phyloP scores from a whole-genome alignment of 2,888 invertebrate species.

The Pedicia rivosa region DNA sequence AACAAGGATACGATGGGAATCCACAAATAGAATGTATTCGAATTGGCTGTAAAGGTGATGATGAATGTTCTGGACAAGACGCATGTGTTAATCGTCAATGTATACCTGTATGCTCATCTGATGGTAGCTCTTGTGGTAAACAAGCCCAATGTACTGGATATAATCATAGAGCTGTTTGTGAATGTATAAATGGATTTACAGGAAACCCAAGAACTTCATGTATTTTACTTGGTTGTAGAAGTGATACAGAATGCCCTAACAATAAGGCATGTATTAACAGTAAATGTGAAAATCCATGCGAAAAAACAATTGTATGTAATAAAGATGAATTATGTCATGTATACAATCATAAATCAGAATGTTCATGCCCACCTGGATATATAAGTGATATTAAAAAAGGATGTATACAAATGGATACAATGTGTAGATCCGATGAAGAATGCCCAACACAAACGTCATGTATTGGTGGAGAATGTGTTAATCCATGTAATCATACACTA shows the following conservation, averaged over 20 bases:
- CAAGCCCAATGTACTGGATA: constrained; percentile 65
- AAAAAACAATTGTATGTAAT: constrained; percentile 47
- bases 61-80: constrained; percentile 68
- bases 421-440: constrained; percentile 62
- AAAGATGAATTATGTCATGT: constrained; percentile 58
- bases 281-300: constrained; percentile 65
- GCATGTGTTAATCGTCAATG: constrained; percentile 72
- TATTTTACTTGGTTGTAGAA: constrained; percentile 61
- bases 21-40: constrained; percentile 66
- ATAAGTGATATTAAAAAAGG: constrained; percentile 43
- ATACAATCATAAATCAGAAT: constrained; percentile 59
- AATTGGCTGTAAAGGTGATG: constrained; percentile 54
- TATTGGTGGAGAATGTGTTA: constrained; percentile 62
- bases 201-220: constrained; percentile 71
- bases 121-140: constrained; percentile 54
- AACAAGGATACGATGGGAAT: constrained; percentile 69
- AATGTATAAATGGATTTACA: constrained; percentile 62
- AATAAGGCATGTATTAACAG: constrained; percentile 67
- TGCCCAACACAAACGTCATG: constrained; percentile 75
- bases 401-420: constrained; percentile 42
- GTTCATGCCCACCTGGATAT: constrained; percentile 65
- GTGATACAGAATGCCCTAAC: constrained; percentile 64
- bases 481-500: constrained; percentile 62
- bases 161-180: constrained; percentile 68
- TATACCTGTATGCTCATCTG: constrained; percentile 59